phyloP scores from a whole-genome alignment of 2,888 invertebrate species.

The Sussaba pulchella region DNA sequence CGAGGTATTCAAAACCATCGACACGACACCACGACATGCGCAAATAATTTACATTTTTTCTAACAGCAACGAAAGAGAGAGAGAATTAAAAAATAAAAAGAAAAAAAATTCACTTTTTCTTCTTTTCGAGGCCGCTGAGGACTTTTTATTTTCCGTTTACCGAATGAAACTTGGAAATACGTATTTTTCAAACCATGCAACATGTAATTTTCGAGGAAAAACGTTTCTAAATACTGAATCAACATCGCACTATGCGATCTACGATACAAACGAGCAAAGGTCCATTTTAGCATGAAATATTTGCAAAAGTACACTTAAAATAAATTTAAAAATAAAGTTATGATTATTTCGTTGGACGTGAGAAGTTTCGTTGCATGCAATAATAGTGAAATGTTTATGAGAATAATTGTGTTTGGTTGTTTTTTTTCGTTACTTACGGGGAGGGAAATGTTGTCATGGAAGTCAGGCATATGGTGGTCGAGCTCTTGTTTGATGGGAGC shows the following conservation, averaged over 20 bases:
- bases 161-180: conserved; percentile 8
- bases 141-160: background rate
- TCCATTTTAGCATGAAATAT: too few species aligned
- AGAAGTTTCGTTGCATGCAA: background rate
- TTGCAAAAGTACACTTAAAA: too few species aligned
- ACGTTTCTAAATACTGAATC: background rate
- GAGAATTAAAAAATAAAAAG: too few species aligned
- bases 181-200: conserved; percentile 53
- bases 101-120: too few species aligned
- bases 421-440: conserved; percentile 78
- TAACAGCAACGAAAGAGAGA: background rate
- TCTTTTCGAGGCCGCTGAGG: conserved; percentile 1
- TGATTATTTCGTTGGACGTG: background rate
- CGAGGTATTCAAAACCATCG: conserved; percentile 5
- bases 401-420: background rate
- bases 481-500: conserved; percentile 88
- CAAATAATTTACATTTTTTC: background rate
- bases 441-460: conserved; percentile 84
- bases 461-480: conserved; percentile 85
- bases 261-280: too few species aligned
- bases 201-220: conserved; percentile 31
- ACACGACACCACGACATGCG: background rate
- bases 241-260: background rate
- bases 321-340: too few species aligned
- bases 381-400: background rate